A percentile compares a stretch with the other conserved stretches of the same genome.
phyloP scores from a whole-genome alignment of 2,888 invertebrate species.

The Biston stratarius region DNA sequence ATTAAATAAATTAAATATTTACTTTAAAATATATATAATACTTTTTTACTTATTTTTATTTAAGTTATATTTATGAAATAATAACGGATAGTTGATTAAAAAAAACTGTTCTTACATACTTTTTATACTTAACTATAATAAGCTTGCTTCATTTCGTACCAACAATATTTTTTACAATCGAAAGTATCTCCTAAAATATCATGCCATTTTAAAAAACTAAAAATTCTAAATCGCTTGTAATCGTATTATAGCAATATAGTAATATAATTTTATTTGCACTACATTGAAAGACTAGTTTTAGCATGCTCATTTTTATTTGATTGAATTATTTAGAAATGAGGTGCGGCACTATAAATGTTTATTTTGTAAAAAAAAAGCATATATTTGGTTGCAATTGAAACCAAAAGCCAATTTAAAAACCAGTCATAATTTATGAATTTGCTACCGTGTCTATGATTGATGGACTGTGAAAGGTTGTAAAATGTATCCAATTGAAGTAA shows the following conservation, averaged over 20 bases:
- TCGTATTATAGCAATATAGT: background rate
- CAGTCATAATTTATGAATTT: constrained; percentile 1
- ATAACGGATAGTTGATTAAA: too few relatives aligned
- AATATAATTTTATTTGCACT: constrained; percentile 7
- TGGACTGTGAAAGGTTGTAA: constrained; percentile 1
- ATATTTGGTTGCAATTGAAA: background rate
- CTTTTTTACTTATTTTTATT: too few relatives aligned
- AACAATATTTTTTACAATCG: background rate
- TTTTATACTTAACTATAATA: too few relatives aligned
- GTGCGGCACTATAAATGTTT: background rate
- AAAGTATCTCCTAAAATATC: constrained; percentile 4
- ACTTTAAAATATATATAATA: too few relatives aligned
- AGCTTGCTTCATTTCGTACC: too few relatives aligned
- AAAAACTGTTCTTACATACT: too few relatives aligned
- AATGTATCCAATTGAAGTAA: background rate
- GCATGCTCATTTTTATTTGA: background rate
- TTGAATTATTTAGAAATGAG: background rate
- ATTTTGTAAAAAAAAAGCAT: background rate
- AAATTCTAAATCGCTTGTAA: background rate
- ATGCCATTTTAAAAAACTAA: background rate
- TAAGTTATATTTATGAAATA: too few relatives aligned
- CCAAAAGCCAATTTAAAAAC: background rate
- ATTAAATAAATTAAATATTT: too few relatives aligned
- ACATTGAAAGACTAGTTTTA: background rate
- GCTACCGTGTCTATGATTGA: background rate